Evolutionary conservation across 37 sponge, comb jelly and placozoan species (phyloP).

Genomic region (Aphrocallistes beatrix): DNA sequence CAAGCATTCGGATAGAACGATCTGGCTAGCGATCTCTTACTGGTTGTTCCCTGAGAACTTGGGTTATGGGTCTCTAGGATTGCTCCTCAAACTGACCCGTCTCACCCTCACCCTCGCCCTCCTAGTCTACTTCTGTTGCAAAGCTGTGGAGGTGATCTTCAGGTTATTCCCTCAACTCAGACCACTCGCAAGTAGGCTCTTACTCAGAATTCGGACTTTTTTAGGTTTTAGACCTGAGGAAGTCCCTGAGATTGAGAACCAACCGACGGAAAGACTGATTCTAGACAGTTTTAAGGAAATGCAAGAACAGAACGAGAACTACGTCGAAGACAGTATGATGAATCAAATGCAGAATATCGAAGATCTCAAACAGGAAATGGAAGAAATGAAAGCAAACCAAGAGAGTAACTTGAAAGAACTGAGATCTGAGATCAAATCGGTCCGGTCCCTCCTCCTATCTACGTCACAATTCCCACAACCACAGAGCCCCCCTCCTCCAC

Average conservation of each 20-base stretch:
- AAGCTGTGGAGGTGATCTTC: not conserved
- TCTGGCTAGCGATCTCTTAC: not conserved
- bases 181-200: not conserved
- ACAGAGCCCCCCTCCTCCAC: not conserved
- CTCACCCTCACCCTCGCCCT: not conserved
- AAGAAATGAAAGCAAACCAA: not conserved
- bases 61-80: not conserved
- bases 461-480: not conserved
- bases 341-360: not conserved
- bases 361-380: not conserved
- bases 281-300: not conserved
- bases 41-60: not conserved
- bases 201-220: not conserved
- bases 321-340: no score
- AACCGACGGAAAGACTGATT: not conserved
- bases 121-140: not conserved
- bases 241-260: not conserved
- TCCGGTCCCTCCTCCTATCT: not conserved
- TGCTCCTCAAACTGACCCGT: not conserved
- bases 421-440: not conserved
- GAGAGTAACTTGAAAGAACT: not conserved
- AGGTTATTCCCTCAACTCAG: not conserved
- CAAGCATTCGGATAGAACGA: not conserved
- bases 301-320: not conserved
- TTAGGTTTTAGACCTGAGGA: not conserved